These are phyloP conservation scores for Phrynosoma platyrhinos DNA, from an alignment of 2,113 vertebrate species.

Conservation along the genomic window DNA sequence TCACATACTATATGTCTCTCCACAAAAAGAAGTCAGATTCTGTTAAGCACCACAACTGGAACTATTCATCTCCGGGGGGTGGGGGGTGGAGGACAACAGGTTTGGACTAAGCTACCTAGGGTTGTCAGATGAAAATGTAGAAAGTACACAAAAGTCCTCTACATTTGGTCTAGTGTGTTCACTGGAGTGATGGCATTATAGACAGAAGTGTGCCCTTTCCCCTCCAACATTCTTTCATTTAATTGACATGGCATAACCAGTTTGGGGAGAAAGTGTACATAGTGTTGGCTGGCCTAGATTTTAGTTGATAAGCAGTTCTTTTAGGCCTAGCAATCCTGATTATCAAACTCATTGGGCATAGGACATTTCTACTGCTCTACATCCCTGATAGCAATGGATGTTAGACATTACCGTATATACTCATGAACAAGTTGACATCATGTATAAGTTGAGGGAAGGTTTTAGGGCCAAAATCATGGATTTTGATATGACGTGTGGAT, in stretches of 20 bases:
- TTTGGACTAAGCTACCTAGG: not conserved
- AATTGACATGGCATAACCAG: not conserved
- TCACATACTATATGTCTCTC: not conserved
- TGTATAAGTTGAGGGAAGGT: too few relatives aligned
- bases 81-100: not conserved
- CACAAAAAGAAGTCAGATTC: not conserved
- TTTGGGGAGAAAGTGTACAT: not conserved
- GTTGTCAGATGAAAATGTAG: not conserved
- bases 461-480: too few relatives aligned
- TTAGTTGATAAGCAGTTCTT: constrained; percentile 11
- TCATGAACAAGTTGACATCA: too few relatives aligned
- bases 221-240: not conserved
- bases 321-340: constrained; percentile 13
- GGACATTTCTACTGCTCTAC: not conserved
- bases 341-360: constrained; percentile 15
- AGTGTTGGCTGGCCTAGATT: constrained; percentile 1
- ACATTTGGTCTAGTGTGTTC: not conserved
- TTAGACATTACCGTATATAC: not conserved
- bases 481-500: too few relatives aligned
- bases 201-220: not conserved
- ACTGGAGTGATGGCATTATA: not conserved
- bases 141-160: not conserved
- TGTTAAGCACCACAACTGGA: not conserved
- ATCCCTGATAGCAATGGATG: not conserved
- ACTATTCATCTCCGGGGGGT: not conserved